Evolutionary conservation across 2,888 invertebrate species (phyloP).

Genomic region (Ormyrus pomaceus): DNA sequence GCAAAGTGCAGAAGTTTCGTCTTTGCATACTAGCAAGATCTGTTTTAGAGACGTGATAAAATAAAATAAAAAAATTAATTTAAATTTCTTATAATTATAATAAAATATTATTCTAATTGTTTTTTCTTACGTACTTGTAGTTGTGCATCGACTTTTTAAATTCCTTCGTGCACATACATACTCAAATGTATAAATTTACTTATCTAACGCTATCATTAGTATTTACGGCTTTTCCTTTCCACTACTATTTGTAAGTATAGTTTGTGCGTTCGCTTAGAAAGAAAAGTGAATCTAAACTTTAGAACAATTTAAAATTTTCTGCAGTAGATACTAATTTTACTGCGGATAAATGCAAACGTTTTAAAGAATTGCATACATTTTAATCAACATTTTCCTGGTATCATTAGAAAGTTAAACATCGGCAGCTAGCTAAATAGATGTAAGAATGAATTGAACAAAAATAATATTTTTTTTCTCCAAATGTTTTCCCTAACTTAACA

Average conservation of each 20-base stretch:
- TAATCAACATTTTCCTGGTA: conserved; percentile 37
- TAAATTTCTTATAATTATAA: conserved; percentile 42
- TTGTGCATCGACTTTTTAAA: neutral
- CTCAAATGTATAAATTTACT: conserved; percentile 9
- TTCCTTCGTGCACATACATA: neutral
- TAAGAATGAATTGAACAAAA: neutral
- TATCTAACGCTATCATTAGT: conserved; percentile 10
- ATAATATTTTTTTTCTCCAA: neutral
- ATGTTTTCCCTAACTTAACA: neutral
- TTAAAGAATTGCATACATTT: conserved; percentile 15
- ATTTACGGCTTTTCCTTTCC: conserved; percentile 17
- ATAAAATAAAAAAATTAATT: too few species aligned
- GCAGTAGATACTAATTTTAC: conserved; percentile 20
- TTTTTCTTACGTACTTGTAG: conserved; percentile 16
- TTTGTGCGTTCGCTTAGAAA: neutral
- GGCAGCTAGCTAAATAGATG: neutral
- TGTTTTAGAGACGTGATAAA: too few species aligned
- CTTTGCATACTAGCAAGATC: too few species aligned
- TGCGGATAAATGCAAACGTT: conserved; percentile 12
- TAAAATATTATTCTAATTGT: conserved; percentile 28
- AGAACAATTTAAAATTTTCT: too few species aligned
- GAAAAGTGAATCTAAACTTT: neutral
- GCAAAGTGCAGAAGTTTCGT: too few species aligned
- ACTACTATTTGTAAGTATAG: neutral
- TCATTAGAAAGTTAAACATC: conserved; percentile 10